These are phyloP conservation scores for Acleris holmiana DNA, from an alignment of 2,888 invertebrate genomes.

Conservation along the genomic window DNA sequence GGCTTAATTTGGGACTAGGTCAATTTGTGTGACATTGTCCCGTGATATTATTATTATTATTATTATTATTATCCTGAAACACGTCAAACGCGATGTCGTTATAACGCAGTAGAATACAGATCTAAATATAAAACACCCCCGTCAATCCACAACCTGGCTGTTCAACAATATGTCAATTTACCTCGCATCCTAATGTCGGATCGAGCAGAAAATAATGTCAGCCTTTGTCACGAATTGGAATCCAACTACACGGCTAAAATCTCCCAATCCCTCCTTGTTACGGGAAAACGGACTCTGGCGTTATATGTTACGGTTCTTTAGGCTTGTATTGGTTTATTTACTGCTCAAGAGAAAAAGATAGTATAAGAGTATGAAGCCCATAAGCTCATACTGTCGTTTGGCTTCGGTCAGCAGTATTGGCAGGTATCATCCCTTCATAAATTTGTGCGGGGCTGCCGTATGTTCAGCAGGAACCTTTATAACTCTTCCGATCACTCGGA, in stretches of 20 bases:
- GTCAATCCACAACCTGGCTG: neutral
- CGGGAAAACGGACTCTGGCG: conserved; percentile 29
- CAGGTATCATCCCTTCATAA: conserved; percentile 52
- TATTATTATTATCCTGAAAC: no score
- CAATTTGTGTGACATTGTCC: no score
- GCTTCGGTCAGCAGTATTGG: conserved; percentile 20
- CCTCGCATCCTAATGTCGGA: conserved; percentile 8
- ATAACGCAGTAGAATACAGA: no score
- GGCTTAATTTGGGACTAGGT: no score
- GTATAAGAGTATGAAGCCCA: no score
- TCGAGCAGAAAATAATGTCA: conserved; percentile 34
- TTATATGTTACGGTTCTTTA: conserved; percentile 16
- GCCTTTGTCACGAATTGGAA: conserved; percentile 48
- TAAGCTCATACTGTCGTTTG: no score
- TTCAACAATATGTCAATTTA: conserved; percentile 15
- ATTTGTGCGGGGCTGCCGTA: conserved; percentile 60
- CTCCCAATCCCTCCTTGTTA: neutral
- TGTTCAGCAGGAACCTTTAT: conserved; percentile 63
- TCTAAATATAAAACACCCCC: neutral
- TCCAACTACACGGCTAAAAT: conserved; percentile 41
- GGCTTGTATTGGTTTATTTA: conserved; percentile 8
- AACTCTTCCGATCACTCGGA: conserved; percentile 55
- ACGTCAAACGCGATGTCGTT: no score
- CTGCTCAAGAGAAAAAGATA: no score
- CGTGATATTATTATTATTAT: no score